Percentiles rank a stretch among this genome's conserved stretches.
phyloP scores from a whole-genome alignment of 1,140 invertebrate species.

The Zaprionus capensis region DNA sequence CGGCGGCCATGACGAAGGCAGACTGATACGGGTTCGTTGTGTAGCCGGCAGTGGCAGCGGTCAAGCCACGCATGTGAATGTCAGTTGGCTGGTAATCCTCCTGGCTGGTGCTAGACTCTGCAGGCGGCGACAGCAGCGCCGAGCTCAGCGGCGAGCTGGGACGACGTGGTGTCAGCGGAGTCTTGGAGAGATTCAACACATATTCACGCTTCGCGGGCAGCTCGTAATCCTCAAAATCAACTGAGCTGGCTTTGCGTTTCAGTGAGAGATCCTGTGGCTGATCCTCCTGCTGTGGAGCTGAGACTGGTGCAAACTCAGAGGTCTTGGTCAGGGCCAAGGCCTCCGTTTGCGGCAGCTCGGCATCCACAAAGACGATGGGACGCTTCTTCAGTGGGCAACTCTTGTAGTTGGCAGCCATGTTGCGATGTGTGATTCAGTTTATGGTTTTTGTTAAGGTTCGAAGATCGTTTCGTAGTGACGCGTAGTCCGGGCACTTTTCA shows the following conservation, averaged over 20 bases:
- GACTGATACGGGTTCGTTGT: constrained; percentile 77
- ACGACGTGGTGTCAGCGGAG: constrained; percentile 49
- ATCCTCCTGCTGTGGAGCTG: constrained; percentile 33
- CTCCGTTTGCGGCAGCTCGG: constrained; percentile 73
- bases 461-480: constrained; percentile 15
- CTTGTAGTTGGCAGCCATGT: constrained; percentile 88
- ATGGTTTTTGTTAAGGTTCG: constrained; percentile 9
- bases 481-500: constrained; percentile 42
- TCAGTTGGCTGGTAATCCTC: constrained; percentile 61
- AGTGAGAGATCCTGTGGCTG: constrained; percentile 88
- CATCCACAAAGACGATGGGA: constrained; percentile 88
- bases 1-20: constrained; percentile 77
- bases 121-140: constrained; percentile 60
- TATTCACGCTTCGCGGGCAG: constrained; percentile 73
- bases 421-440: constrained; percentile 24
- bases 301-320: constrained; percentile 39
- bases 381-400: constrained; percentile 95
- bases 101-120: constrained; percentile 33
- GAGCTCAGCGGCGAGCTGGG: constrained; percentile 50
- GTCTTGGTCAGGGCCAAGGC: constrained; percentile 73
- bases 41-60: constrained; percentile 63
- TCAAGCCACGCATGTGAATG: constrained; percentile 76
- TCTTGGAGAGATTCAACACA: constrained; percentile 75
- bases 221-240: constrained; percentile 61
- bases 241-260: constrained; percentile 63